Conservation (phyloP, 2,797 vertebrate genomes). For the Falco peregrinus region DNA sequence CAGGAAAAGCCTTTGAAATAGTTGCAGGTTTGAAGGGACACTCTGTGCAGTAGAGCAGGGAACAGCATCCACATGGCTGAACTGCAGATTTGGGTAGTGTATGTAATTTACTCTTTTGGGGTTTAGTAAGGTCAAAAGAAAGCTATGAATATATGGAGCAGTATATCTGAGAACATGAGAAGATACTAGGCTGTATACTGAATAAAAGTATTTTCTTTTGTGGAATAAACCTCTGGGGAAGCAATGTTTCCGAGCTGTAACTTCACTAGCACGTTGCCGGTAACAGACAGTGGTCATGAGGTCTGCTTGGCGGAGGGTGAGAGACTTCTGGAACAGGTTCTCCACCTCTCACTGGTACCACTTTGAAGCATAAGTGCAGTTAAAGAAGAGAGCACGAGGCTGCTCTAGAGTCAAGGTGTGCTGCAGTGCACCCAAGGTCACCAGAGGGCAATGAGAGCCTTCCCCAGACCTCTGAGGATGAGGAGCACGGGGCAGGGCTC, state of each 20-base stretch:
- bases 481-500: neutral
- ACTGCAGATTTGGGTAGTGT: neutral
- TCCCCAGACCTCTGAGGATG: neutral
- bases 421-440: neutral
- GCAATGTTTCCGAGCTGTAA: rapidly evolving
- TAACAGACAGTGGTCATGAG: rapidly evolving
- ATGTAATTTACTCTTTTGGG: neutral
- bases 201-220: neutral
- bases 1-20: neutral
- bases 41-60: neutral
- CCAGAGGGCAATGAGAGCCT: neutral
- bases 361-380: rapidly evolving
- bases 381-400: neutral
- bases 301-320: neutral
- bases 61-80: neutral
- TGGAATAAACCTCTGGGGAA: neutral
- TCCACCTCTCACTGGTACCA: rapidly evolving
- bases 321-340: neutral
- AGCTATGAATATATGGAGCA: neutral
- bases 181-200: neutral
- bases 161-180: neutral
- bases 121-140: neutral
- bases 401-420: neutral
- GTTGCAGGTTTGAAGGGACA: neutral
- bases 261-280: rapidly evolving